Evolutionary conservation across 2,888 invertebrate genomes (phyloP), one percentile per base, ranked within the genome.

Genomic region (Eumerus sabulonum): DNA sequence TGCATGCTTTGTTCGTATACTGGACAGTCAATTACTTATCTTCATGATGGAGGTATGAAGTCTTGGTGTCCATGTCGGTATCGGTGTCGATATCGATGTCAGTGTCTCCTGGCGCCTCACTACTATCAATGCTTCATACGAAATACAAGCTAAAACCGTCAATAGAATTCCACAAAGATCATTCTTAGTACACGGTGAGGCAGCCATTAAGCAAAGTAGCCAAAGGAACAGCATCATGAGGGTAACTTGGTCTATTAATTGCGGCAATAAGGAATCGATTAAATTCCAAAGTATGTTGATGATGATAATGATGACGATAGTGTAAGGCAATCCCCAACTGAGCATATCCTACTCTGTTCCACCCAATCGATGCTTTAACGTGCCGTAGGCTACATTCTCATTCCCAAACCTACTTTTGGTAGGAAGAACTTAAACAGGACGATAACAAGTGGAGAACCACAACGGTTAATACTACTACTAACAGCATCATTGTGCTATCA

Each of bases 231-330:
- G 47, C 62, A 68, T 18, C 38, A 40, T 42, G 62, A 71, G 42
- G 9, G n/a, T 7, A 38, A 71, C 57, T 57, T 66, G 70, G 51
- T 60, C 70, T 70, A 76, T 74, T 81, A 74, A 74, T 76, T 76
- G 74, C 81, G 71, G 74, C 81, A 71, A 81, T 71, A 71, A 76
- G 76, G 81, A 66, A 76, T 76, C 81, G 81, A 81, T 81, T 81
- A 66, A 71, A 60, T 76, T 76, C 56, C 64, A 71, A n/a, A 81
- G 70, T 70, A 71, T 70, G 64, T 71, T 70, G 64, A 73, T 59
- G 63, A 68, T 51, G 57, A 63, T 27, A 27, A 27, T 40, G 12
- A n/a, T 9, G 40, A 40, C 35, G 44, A 66, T 71, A 56, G 68
- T 79, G 74, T 76, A 76, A 71, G 71, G 68, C 62, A 74, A 66